Base-by-base conservation (phyloP, 2,797 vertebrate species). In the Paratrypauchen microcephalus region DNA sequence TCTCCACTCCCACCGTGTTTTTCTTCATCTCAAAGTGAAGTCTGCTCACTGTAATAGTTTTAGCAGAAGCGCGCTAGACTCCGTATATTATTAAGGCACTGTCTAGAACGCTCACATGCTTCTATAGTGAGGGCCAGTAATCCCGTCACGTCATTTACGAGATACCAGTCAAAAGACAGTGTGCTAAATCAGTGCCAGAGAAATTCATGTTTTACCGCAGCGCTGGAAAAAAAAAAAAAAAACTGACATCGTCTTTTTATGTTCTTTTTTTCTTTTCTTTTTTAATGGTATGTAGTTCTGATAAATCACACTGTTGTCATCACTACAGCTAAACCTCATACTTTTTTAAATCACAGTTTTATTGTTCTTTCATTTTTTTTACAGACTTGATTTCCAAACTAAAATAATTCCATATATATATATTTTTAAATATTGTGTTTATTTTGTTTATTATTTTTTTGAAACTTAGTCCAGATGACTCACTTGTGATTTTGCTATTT, bases 121-220 rank as follows among this genome's bases (percentile, higher is more conserved):
- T 23, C 4, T 57, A 78, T 82, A 88, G 77, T 82, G 83, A 89
- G 76, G 77, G 73, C 64, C 45, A 47, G 73, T 72, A 68, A 81
- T 83, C 59, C 74, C 83, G 86, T 75, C 76, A 73, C 82, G 80
- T 82, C 83, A 85, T 90, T 90, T 89, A 90, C 75, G 83, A 79
- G 87, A 83, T 16, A 75, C 78, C 72, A 83, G 80, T 75, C 26
- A 76, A 76, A 65, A 82, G 74, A 67, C 67, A 65, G 65, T 15
- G 26, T 72, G 84, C 76, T 73, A 73, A 88, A 87, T 80, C 36
- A 76, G 78, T 74, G 73, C 83, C 84, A 81, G 77, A 87, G 30
- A 57, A 55, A 28, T 30, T 11, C 55, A 68, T 21, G 66, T 62
- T 70, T 65, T 52, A 39, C 36, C 52, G 26, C 48, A 59, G 26